Base-by-base conservation (phyloP, 2,113 vertebrate species). In the Eleginops maclovinus region DNA sequence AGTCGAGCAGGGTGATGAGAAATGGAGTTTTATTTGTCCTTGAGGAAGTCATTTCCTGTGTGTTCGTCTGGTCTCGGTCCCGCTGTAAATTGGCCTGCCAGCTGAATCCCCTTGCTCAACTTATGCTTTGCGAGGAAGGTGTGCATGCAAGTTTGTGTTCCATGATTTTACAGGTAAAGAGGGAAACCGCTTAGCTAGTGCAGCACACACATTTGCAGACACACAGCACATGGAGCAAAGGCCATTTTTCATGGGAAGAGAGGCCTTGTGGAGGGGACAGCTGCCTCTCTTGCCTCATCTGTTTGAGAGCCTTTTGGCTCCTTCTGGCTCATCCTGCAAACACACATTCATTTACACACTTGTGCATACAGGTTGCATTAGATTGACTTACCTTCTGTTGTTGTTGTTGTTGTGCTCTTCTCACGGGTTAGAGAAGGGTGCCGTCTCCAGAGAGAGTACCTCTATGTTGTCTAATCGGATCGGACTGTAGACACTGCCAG, bases 41-140 rank as follows among this genome's bases (percentile, higher is more conserved):
- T 87, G 82, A 89, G 77, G 79, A 88, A 94, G 87, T 93, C 43
- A 86, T 94, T 91, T 93, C 88, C 91, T 87, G 79, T 66, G 28
- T 41, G 65, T 73, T 86, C 86, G 44, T 88, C 87, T 88, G 65
- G 43, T 91, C 82, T 84, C 68, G 31, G 61, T 64, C 72, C 72
- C 49, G 21, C 79, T 84, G 86, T 69, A 84, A 87, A 88, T 88
- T 85, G 73, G 77, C 61, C 84, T 86, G 79, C 81, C 81, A 84
- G 82, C 78, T 86, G 88, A 89, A 87, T 62, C 47, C 51, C 75
- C 51, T 71, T 75, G 71, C 40, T 72, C 28, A 24, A 63, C 81
- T 89, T 66, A 73, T 84, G 58, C 53, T 50, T n/a, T 75, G 83
- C 81, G 24, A 36, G 40, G 28, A 73, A 65, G 41, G 54, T 65